phyloP scores from a whole-genome alignment of 2,797 vertebrate species.

The Eurystomus glaucurus region DNA sequence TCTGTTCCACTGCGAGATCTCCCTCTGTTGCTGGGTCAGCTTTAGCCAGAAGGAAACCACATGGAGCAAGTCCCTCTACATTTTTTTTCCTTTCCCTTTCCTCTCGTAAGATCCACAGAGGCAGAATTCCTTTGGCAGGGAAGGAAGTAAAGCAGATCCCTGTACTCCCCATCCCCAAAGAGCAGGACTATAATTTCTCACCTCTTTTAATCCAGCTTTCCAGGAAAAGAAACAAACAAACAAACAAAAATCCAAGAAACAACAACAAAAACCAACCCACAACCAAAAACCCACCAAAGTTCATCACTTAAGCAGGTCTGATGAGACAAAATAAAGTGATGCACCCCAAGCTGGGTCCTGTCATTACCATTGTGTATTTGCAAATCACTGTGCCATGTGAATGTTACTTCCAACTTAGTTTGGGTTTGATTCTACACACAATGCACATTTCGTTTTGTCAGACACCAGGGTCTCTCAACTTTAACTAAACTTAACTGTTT shows the following conservation, averaged over 20 bases:
- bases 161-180: background rate
- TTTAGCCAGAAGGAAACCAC: conserved; percentile 5
- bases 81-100: background rate
- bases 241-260: too few relatives aligned
- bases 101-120: background rate
- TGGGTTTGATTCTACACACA: background rate
- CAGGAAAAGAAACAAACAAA: background rate
- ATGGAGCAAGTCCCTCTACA: background rate
- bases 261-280: too few relatives aligned
- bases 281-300: background rate
- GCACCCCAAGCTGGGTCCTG: background rate
- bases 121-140: background rate
- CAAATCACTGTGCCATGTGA: background rate
- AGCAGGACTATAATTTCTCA: background rate
- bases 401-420: background rate
- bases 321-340: background rate
- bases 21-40: background rate
- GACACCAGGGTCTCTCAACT: background rate
- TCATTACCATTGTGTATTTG: background rate
- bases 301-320: background rate
- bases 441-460: background rate
- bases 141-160: background rate
- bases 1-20: background rate
- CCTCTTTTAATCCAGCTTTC: background rate
- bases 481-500: background rate